phyloP scores from a whole-genome alignment of 1,140 invertebrate species.

The Semibalanus balanoides region DNA sequence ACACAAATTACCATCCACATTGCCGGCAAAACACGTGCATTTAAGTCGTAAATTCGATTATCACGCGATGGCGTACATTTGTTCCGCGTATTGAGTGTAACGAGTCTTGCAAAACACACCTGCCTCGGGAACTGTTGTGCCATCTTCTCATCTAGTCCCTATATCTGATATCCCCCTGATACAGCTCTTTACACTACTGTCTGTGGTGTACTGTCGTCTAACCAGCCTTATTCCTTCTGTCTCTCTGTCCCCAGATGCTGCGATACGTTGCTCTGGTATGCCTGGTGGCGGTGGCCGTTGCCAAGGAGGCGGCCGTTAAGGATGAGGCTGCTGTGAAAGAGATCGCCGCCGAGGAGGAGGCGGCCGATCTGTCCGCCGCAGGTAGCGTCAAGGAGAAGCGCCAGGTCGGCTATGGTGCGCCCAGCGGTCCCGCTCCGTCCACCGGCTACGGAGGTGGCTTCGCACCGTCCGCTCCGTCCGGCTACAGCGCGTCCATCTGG shows the following conservation, averaged over 20 bases:
- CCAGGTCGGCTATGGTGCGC: background rate
- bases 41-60: no score
- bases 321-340: no score
- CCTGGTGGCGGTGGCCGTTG: background rate
- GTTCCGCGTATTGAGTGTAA: no score
- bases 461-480: background rate
- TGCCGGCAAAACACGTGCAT: no score
- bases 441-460: background rate
- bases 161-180: no score
- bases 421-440: background rate
- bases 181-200: no score
- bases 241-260: background rate
- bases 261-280: background rate
- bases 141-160: no score
- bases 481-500: background rate
- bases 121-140: no score
- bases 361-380: conserved; percentile 48
- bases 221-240: background rate
- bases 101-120: no score
- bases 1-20: no score
- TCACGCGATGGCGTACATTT: no score
- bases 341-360: conserved; percentile 47
- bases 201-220: no score
- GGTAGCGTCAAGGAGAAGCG: background rate
- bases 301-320: background rate